A percentile compares a stretch with the other conserved stretches of the same genome.
These are phyloP conservation scores for Sinotaia quadrata DNA, from an alignment of 2,888 invertebrate genomes.

Conservation along the genomic window DNA sequence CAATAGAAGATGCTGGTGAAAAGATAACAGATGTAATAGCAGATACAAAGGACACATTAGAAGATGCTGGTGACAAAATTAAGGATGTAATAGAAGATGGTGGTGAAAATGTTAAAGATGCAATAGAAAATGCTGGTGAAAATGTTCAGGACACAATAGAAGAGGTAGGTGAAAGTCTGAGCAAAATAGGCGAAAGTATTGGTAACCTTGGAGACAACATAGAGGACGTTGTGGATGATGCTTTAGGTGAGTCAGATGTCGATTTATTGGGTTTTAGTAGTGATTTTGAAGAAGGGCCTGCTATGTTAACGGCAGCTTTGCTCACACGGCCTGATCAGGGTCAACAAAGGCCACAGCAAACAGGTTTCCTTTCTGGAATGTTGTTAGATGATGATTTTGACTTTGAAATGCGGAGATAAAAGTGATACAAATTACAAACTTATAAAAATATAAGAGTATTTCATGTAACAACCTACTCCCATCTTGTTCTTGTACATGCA, in stretches of 20 bases:
- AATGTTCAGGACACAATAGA: conserved; percentile 17
- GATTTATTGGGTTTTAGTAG: too few relatives aligned
- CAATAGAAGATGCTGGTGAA: conserved; percentile 16
- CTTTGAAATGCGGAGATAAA: conserved; percentile 17
- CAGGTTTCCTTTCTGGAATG: conserved; percentile 14
- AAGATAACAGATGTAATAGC: conserved; percentile 8
- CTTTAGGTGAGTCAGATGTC: neutral
- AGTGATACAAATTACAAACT: too few relatives aligned
- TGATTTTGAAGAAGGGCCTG: too few relatives aligned
- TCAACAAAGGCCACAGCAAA: neutral
- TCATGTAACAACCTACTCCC: too few relatives aligned
- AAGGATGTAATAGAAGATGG: neutral
- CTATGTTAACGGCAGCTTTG: too few relatives aligned
- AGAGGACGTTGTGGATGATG: neutral
- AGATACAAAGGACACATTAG: neutral
- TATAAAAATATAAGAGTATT: too few relatives aligned
- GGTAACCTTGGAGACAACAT: conserved; percentile 9
- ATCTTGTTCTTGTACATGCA: too few relatives aligned
- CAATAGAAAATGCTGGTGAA: conserved; percentile 9
- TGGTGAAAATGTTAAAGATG: conserved; percentile 12
- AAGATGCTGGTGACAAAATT: neutral
- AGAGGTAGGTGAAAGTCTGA: neutral
- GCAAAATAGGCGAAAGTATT: conserved; percentile 3
- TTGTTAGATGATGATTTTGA: conserved; percentile 8
- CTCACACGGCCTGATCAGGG: neutral